These are phyloP conservation scores for Mesitornis unicolor DNA, from an alignment of 2,113 vertebrate genomes.

Conservation along the genomic window DNA sequence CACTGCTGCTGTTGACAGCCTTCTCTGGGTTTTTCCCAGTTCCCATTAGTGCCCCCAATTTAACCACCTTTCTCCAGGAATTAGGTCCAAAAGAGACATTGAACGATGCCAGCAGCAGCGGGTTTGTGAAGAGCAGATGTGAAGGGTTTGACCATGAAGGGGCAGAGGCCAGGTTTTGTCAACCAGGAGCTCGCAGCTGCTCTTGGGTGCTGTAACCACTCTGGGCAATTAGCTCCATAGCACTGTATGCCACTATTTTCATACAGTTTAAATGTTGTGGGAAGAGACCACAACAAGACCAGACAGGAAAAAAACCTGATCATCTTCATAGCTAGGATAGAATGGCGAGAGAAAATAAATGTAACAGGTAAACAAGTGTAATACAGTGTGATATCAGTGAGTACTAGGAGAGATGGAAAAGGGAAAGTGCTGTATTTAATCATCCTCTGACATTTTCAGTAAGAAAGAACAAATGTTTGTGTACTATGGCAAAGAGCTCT, in stretches of 20 bases:
- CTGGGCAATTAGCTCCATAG: not conserved
- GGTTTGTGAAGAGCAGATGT: not conserved
- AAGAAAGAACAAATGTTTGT: slow-evolving; percentile 34
- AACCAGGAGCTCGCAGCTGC: not conserved
- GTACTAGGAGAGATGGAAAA: not conserved
- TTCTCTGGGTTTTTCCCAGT: not conserved
- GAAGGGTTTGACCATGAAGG: not conserved
- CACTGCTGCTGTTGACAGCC: not conserved
- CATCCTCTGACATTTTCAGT: slow-evolving; percentile 2
- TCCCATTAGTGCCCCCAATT: rapidly evolving
- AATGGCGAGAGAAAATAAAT: not conserved
- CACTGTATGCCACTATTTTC: not conserved
- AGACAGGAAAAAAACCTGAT: not conserved
- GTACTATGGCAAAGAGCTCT: not conserved
- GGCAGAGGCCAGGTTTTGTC: not conserved
- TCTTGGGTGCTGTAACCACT: not conserved
- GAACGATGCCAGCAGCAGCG: not conserved
- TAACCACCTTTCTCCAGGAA: not conserved
- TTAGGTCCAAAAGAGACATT: not conserved
- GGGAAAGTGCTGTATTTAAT: not conserved
- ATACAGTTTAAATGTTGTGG: not conserved
- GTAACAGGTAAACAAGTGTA: not conserved
- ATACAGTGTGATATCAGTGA: not conserved
- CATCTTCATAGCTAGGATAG: not conserved
- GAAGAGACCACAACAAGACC: too few relatives aligned